phyloP scores from a whole-genome alignment of 2,888 invertebrate species.

The Drosophila longiperda region DNA sequence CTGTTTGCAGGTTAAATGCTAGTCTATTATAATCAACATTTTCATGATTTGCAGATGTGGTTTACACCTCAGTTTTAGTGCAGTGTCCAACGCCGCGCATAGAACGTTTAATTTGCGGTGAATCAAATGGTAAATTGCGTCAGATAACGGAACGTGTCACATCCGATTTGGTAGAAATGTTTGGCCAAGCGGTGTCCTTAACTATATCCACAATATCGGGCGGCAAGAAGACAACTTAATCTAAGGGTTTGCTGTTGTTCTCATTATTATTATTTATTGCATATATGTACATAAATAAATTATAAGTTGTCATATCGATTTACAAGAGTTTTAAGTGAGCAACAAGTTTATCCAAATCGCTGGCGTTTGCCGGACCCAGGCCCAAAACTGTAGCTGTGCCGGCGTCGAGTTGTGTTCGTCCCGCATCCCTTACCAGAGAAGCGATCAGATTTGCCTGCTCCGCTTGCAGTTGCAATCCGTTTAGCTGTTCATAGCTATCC shows the following conservation, averaged over 20 bases:
- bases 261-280: constrained; percentile 16
- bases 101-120: constrained; percentile 89
- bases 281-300: constrained; percentile 21
- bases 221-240: constrained; percentile 45
- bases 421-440: constrained; percentile 89
- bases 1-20: too few species aligned
- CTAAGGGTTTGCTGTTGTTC: constrained; percentile 6
- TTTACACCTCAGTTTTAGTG: constrained; percentile 87
- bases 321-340: constrained; percentile 88
- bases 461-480: constrained; percentile 86
- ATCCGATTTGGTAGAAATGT: constrained; percentile 88
- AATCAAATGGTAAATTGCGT: constrained; percentile 88
- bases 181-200: constrained; percentile 86
- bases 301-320: constrained; percentile 12
- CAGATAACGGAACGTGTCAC: constrained; percentile 89
- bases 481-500: constrained; percentile 86
- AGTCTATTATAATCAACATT: background rate
- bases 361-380: constrained; percentile 89
- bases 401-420: constrained; percentile 89
- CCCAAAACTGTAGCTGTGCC: constrained; percentile 90
- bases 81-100: constrained; percentile 88
- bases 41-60: constrained; percentile 84
- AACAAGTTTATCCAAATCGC: constrained; percentile 88
- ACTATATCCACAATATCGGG: constrained; percentile 80
- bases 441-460: constrained; percentile 85